phyloP scores from a whole-genome alignment of 64 coral and sea anemone genomes.

The Montipora efflorescens region DNA sequence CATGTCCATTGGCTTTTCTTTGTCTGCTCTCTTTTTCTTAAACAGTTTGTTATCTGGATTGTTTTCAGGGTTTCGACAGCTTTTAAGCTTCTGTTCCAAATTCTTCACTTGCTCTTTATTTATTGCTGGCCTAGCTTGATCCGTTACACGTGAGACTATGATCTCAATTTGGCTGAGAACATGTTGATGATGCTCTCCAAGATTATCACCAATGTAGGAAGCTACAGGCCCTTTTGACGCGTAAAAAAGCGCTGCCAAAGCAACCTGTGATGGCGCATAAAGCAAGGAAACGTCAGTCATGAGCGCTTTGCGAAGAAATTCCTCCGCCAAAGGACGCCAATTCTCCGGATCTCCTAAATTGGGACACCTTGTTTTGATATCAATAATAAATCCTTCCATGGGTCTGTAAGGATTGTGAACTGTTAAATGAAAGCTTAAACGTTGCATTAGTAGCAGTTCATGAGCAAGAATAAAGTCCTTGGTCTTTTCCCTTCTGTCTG shows the following conservation, averaged over 20 bases:
- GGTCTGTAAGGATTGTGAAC: slow-evolving; percentile 91
- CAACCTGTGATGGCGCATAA: slow-evolving; percentile 92
- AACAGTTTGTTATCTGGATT: slow-evolving; percentile 87
- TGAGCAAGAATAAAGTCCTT: slow-evolving; percentile 90
- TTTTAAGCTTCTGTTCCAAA: slow-evolving; percentile 83
- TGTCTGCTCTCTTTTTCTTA: slow-evolving; percentile 78
- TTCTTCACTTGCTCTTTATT: slow-evolving; percentile 75
- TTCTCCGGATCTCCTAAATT: slow-evolving; percentile 69
- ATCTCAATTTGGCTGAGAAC: slow-evolving; percentile 52
- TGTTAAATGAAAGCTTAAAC: slow-evolving; percentile 91
- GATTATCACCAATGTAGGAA: slow-evolving; percentile 63
- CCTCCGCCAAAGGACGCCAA: slow-evolving; percentile 76
- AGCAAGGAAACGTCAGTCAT: slow-evolving; percentile 81
- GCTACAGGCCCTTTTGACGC: slow-evolving; percentile 51
- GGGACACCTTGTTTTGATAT: slow-evolving; percentile 85
- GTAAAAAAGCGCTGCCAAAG: slow-evolving; percentile 81
- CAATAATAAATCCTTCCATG: slow-evolving; percentile 98
- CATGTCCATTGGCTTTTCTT: slow-evolving; percentile 55
- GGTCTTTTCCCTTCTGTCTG: slow-evolving; percentile 77
- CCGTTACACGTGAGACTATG: slow-evolving; percentile 51
- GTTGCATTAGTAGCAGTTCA: slow-evolving; percentile 92
- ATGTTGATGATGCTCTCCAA: slow-evolving; percentile 51
- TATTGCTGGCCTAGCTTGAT: background rate
- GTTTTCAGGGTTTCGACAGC: slow-evolving; percentile 91
- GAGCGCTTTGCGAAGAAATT: slow-evolving; percentile 75